phyloP scores from a whole-genome alignment of 1,140 invertebrate species.

The Lepidurus packardi region DNA sequence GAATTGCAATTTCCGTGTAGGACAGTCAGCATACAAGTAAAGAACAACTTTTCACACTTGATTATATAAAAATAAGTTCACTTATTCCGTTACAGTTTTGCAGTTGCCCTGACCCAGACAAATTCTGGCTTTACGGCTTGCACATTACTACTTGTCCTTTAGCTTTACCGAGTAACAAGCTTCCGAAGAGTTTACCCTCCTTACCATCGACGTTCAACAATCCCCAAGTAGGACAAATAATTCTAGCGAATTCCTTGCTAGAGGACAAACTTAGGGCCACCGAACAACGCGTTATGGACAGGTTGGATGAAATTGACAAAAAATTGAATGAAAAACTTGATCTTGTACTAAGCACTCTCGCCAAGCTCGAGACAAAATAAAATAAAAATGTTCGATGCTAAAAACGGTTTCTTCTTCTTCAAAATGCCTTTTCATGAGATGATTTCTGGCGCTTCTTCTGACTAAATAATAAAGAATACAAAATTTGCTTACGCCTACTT shows the following conservation, averaged over 20 bases:
- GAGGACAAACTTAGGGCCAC: neutral
- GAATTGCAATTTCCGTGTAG: neutral
- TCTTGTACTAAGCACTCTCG: neutral
- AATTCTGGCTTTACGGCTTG: constrained; percentile 10
- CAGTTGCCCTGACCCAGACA: neutral
- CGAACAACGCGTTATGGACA: neutral
- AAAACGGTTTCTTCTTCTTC: neutral
- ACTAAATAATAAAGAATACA: neutral
- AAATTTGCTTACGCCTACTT: neutral
- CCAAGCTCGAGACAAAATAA: neutral
- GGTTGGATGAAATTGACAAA: neutral
- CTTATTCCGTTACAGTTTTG: neutral
- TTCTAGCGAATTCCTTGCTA: neutral
- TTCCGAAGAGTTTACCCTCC: neutral
- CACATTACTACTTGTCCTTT: neutral
- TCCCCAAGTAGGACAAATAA: neutral
- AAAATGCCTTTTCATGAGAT: neutral
- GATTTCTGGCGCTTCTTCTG: neutral
- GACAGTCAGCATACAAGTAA: constrained; percentile 19
- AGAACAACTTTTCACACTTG: neutral
- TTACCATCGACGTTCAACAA: neutral
- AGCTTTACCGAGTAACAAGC: neutral
- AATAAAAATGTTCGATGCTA: neutral
- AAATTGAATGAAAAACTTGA: neutral
- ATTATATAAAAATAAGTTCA: neutral